Evolutionary conservation across 1,140 invertebrate species (phyloP).

Genomic region (Pantala flavescens): DNA sequence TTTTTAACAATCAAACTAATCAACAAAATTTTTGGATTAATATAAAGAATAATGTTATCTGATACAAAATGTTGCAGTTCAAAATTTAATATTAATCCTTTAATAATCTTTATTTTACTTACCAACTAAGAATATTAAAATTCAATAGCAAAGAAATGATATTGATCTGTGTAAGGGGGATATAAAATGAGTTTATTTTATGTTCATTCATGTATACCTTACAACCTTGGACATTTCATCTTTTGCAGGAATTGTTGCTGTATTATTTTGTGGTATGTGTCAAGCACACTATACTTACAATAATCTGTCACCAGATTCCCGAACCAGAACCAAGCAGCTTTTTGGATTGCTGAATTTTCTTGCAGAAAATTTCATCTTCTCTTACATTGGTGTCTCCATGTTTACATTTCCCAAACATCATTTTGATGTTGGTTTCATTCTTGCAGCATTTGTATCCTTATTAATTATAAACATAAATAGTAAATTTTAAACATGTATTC

Average conservation of each 20-base stretch:
- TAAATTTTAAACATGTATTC: slow-evolving; percentile 16
- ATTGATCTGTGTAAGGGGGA: too few relatives aligned
- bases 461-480: slow-evolving; percentile 16
- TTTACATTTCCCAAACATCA: slow-evolving; percentile 94
- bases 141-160: too few relatives aligned
- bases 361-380: slow-evolving; percentile 98
- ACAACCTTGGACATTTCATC: too few relatives aligned
- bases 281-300: slow-evolving; percentile 99
- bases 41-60: too few relatives aligned
- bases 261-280: slow-evolving; percentile 96
- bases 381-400: slow-evolving; percentile 97
- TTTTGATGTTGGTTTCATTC: slow-evolving; percentile 86
- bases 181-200: too few relatives aligned
- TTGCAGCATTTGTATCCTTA: slow-evolving; percentile 87
- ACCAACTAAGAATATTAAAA: too few relatives aligned
- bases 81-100: too few relatives aligned
- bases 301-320: slow-evolving; percentile 82
- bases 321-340: slow-evolving; percentile 83
- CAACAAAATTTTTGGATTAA: too few relatives aligned
- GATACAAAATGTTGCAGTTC: too few relatives aligned
- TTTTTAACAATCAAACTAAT: slow-evolving; percentile 11
- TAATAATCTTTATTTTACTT: too few relatives aligned
- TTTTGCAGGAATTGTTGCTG: slow-evolving; percentile 77
- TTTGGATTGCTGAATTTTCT: slow-evolving; percentile 95
- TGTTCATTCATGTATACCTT: too few relatives aligned